Base-by-base conservation (phyloP, 2,113 vertebrate species). In the Pelusios castaneus region DNA sequence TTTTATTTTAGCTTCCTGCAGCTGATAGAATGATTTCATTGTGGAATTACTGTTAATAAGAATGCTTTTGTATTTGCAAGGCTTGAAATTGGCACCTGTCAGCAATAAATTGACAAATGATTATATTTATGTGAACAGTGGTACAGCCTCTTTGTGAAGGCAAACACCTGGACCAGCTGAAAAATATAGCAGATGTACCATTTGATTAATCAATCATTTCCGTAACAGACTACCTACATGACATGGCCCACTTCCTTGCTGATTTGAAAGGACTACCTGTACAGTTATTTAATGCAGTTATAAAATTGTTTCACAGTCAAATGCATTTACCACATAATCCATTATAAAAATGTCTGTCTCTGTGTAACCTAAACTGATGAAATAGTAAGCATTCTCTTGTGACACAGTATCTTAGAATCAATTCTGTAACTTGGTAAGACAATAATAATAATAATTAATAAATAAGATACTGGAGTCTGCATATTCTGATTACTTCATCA, bases 1-100 rank as follows among this genome's bases (percentile, higher is more conserved):
- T 75, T 80, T 92, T 80, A 10, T 83, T 91, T 89, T 89, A 73
- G 63, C 43, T 75, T 89, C 85, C 70, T 94, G 91, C 78, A 89
- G 75, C 78, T 92, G 70, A 75, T 27, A 84, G 75, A 58, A 76
- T 31, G 8, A 63, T 89, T 60, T 56, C n/a, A 52, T 89, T 0
- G 0, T 82, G 41, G 77, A 63, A 90, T 56, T 84, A 41, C 41
- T 89, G 84, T 60, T 91, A 0, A 0, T 70, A 79, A 80, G 51
- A 86, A 91, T 67, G 73, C 52, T 88, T 90, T 56, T 91, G 89
- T 90, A 92, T 93, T 86, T 85, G 55, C 51, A 0, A 0, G 76
- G 38, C 41, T 89, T 83, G 87, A 79, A 92, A 90, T 82, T 81
- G 73, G 79, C 85, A 73, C n/a, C 41, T 92, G 41, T 89, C 90